Percentiles rank a stretch among this genome's conserved stretches.
phyloP scores from a whole-genome alignment of 2,888 invertebrate species.

The Chesias legatella region DNA sequence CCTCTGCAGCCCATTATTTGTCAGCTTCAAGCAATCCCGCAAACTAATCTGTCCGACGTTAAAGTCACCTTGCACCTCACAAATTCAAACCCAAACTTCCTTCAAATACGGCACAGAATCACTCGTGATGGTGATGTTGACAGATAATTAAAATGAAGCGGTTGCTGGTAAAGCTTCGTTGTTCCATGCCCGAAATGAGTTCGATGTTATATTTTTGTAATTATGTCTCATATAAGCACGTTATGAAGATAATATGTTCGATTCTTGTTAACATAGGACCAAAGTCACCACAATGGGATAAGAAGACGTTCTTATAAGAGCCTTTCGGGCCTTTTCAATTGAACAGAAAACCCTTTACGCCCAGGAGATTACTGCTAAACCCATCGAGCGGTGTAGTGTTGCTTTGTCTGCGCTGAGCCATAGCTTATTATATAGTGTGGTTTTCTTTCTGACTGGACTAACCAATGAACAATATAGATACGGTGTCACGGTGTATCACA shows the following conservation, averaged over 20 bases:
- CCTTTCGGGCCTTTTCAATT: too few species aligned
- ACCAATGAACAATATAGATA: too few species aligned
- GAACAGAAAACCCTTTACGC: too few species aligned
- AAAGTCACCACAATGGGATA: too few species aligned
- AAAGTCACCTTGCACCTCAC: constrained; percentile 21
- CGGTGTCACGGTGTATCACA: too few species aligned
- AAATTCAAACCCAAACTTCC: constrained; percentile 17
- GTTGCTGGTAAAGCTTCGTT: constrained; percentile 22
- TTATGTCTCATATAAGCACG: constrained; percentile 1
- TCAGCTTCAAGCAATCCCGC: constrained; percentile 37
- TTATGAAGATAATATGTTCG: constrained; percentile 7
- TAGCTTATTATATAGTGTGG: too few species aligned
- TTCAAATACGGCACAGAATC: constrained; percentile 15
- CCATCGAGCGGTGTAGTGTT: too few species aligned
- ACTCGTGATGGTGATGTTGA: constrained; percentile 19
- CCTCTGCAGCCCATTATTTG: constrained; percentile 47
- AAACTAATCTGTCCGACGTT: constrained; percentile 31
- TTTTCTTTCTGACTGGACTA: too few species aligned
- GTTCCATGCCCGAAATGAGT: constrained; percentile 21
- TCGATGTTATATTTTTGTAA: constrained; percentile 22
- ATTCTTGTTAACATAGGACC: background rate
- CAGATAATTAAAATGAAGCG: constrained; percentile 32
- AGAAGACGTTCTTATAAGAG: too few species aligned
- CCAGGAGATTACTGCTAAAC: too few species aligned
- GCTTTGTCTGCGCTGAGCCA: too few species aligned